Percentiles rank a stretch among this genome's conserved stretches.
phyloP scores from a whole-genome alignment of 2,888 invertebrate species.

The Anoplius nigerrimus region DNA sequence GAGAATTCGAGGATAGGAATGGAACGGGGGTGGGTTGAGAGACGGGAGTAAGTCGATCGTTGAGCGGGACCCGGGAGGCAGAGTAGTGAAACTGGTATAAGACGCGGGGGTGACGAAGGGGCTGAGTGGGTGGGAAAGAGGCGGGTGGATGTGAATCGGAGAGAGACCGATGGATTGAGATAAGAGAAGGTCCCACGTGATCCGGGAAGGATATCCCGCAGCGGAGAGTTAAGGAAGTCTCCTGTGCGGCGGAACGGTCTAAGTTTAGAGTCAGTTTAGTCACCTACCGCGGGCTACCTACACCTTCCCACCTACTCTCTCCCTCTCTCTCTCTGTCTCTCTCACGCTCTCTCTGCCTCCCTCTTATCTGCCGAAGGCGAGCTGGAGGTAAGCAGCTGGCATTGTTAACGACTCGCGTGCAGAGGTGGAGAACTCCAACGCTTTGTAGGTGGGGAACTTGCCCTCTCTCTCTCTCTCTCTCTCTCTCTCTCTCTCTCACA shows the following conservation, averaged over 20 bases:
- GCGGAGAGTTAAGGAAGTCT: constrained; percentile 21
- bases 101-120: neutral
- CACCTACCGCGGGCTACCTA: constrained; percentile 46
- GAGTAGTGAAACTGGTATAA: constrained; percentile 20
- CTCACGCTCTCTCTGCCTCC: constrained; percentile 40
- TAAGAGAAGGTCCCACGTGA: neutral
- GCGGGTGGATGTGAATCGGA: neutral
- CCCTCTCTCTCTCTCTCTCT: too few relatives aligned
- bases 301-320: constrained; percentile 40
- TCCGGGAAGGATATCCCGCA: constrained; percentile 2
- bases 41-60: constrained; percentile 5
- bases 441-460: constrained; percentile 21
- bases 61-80: neutral
- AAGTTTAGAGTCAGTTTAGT: constrained; percentile 52
- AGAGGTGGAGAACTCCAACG: constrained; percentile 26
- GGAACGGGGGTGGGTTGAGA: too few relatives aligned
- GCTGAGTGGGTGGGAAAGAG: neutral
- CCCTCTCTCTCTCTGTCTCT: constrained; percentile 38
- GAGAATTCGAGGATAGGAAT: neutral
- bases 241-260: constrained; percentile 25
- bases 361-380: constrained; percentile 33
- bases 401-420: constrained; percentile 39
- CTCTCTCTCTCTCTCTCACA: too few relatives aligned
- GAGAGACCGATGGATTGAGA: neutral
- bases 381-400: constrained; percentile 26